Conservation (phyloP, 2,797 vertebrate species). For the Trachurus trachurus region DNA sequence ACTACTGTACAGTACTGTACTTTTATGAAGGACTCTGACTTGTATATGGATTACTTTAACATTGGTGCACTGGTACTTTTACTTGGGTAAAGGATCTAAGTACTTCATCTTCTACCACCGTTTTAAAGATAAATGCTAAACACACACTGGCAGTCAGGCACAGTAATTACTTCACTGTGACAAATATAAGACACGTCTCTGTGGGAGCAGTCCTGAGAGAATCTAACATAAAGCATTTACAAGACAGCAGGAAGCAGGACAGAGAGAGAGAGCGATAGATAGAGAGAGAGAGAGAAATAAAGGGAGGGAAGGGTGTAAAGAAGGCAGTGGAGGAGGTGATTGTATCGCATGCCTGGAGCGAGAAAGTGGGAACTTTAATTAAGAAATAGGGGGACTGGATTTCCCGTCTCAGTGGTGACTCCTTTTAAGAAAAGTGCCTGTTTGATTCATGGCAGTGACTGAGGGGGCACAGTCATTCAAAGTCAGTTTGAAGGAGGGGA, state of each 20-base stretch:
- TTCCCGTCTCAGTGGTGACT: constrained; percentile 69
- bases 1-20: neutral
- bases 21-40: neutral
- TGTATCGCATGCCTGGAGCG: constrained; percentile 72
- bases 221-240: constrained; percentile 74
- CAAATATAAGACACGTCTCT: constrained; percentile 62
- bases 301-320: constrained; percentile 51
- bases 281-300: constrained; percentile 36
- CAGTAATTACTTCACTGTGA: constrained; percentile 58
- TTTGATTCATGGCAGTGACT: constrained; percentile 68
- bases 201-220: constrained; percentile 48
- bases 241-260: constrained; percentile 58
- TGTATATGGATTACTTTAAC: neutral
- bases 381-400: constrained; percentile 73
- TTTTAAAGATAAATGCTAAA: constrained; percentile 36
- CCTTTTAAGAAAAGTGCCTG: constrained; percentile 65
- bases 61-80: constrained; percentile 6
- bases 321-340: constrained; percentile 72
- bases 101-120: neutral
- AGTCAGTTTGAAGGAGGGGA: constrained; percentile 56
- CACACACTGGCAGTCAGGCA: constrained; percentile 35
- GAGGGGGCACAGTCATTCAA: constrained; percentile 59
- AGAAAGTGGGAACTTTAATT: constrained; percentile 75
- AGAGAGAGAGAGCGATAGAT: constrained; percentile 31
- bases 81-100: constrained; percentile 4